Base-by-base conservation (phyloP, 2,797 vertebrate species). In the Ctenopoma kingsleyae region DNA sequence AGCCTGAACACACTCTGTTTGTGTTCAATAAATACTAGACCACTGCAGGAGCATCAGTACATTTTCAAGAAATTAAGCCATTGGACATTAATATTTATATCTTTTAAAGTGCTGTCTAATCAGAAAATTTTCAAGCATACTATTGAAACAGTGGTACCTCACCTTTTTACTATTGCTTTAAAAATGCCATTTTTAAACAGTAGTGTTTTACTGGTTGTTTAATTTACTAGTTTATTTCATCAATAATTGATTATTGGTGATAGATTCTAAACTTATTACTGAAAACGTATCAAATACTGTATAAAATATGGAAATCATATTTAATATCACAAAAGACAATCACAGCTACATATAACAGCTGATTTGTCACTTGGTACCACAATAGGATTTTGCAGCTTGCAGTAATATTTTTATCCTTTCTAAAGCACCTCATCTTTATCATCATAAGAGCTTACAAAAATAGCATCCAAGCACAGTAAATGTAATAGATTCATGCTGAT, bases 1-100 rank as follows among this genome's bases (percentile, higher is more conserved):
- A 91, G 81, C 78, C 89, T 77, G 85, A 88, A 91, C 74, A 55
- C 82, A 89, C 74, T 78, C 72, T 74, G 78, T 79, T 57, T 90
- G 79, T 83, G 81, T 82, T 84, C 79, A 81, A 82, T 86, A 87
- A 81, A 85, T 77, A 82, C 65, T 57, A 64, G 72, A 82, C 82
- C 20, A 44, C 58, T 59, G 63, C 58, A 52, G 64, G 55, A 55
- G 55, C 71, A 80, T 67, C 20, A 65, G 73, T 36, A 3, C n/a
- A 16, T 57, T 79, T 74, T 81, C 16, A 41, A 69, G 44, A 56
- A 67, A 71, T 64, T 41, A 66, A 69, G 65, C 62, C 55, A 62
- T n/a, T 67, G 20, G 51, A 49, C 30, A 40, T 11, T 41, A 15
- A 55, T 32, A 1, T 32, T 23, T 9, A 38, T 48, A 6, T 30